Percentiles rank a stretch among this genome's conserved stretches.
Evolutionary conservation across 1,140 invertebrate species (phyloP).

Genomic region (Hycleus phaleratus): DNA sequence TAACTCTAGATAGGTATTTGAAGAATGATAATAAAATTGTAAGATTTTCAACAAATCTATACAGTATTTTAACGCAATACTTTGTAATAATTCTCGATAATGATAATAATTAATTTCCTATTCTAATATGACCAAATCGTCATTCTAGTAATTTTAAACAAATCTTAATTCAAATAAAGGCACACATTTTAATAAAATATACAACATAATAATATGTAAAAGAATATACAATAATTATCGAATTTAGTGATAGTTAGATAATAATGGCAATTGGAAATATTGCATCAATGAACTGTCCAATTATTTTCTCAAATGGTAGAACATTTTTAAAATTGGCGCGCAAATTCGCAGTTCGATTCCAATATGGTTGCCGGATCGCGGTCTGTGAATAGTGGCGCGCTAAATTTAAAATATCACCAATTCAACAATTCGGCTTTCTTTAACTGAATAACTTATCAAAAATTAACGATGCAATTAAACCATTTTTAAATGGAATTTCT

Average conservation of each 20-base stretch:
- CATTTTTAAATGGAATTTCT: too few relatives aligned
- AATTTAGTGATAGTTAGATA: not conserved
- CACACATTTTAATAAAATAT: not conserved
- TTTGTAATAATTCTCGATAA: not conserved
- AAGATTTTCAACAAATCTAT: conserved; percentile 7
- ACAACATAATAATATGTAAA: conserved; percentile 1
- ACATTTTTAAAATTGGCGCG: too few relatives aligned
- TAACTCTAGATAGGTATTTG: not conserved
- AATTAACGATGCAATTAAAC: too few relatives aligned
- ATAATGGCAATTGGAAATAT: not conserved
- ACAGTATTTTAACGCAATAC: conserved; percentile 14
- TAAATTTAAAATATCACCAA: too few relatives aligned
- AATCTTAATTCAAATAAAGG: not conserved
- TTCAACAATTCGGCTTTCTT: too few relatives aligned
- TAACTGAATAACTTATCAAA: too few relatives aligned
- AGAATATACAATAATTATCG: not conserved
- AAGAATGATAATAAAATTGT: conserved; percentile 8
- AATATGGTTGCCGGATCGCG: too few relatives aligned
- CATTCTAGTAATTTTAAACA: not conserved
- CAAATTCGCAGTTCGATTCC: too few relatives aligned
- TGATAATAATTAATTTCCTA: not conserved
- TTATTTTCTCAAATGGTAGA: too few relatives aligned
- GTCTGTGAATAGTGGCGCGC: too few relatives aligned
- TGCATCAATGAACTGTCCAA: not conserved
- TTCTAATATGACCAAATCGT: not conserved